Percentiles rank a stretch among this genome's conserved stretches.
These are phyloP conservation scores for Campylomormyrus numenius DNA, from an alignment of 2,113 vertebrate species.

Conservation along the genomic window DNA sequence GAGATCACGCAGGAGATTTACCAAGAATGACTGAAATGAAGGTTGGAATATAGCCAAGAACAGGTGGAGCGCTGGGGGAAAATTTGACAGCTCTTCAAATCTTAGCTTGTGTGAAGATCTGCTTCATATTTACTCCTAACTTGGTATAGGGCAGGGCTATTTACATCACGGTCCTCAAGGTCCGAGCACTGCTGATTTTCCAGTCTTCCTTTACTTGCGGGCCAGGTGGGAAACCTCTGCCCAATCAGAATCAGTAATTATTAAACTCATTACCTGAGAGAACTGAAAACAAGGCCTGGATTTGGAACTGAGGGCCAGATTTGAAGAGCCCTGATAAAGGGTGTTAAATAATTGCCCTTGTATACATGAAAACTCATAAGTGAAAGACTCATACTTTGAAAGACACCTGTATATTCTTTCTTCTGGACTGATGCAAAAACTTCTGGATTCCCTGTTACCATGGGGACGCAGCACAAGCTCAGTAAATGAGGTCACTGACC, in stretches of 20 bases:
- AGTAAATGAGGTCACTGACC: slow-evolving; percentile 37
- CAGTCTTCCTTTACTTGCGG: too few species aligned
- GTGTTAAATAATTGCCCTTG: background rate
- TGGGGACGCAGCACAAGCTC: background rate
- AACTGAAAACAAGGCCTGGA: background rate
- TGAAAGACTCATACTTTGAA: background rate
- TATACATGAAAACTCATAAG: background rate
- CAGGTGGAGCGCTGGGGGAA: background rate
- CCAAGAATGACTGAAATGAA: background rate
- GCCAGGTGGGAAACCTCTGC: background rate
- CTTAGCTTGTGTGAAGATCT: background rate
- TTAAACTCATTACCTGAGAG: background rate
- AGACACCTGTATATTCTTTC: background rate
- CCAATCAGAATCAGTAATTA: background rate
- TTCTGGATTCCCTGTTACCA: background rate
- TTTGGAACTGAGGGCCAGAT: background rate
- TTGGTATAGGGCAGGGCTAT: background rate
- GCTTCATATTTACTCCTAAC: background rate
- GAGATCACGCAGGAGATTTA: background rate
- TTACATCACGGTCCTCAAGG: background rate
- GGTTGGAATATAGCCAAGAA: background rate
- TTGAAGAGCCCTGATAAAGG: background rate
- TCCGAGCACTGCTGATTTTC: background rate
- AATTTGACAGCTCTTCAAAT: background rate
- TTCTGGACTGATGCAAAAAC: background rate